Evolutionary conservation across 1,140 invertebrate genomes (phyloP), one percentile per base, ranked within the genome.

Genomic region (Piezodorus guildinii): DNA sequence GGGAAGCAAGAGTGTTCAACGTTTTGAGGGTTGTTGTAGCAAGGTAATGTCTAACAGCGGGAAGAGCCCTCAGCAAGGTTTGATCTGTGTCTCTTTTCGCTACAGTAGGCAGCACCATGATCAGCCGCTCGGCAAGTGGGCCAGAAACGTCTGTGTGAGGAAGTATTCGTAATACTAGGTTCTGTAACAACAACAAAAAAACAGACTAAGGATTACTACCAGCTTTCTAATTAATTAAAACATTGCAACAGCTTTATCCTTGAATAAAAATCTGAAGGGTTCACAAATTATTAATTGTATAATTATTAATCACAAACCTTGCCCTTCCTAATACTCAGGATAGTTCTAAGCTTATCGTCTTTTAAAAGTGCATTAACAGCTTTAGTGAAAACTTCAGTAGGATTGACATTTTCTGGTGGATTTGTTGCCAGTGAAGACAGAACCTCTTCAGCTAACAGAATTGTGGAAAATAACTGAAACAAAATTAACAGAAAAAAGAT

Each of bases 311-410:
- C n/a, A n/a, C 27, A 21, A 62, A 66, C 65, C 51, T 66, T 66
- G 2, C 65, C 65, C 39, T 66, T 66, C 19, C 65, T 34, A 14
- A 66, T 64, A 45, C 59, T 66, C 1, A 66, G 27, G 17, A 66
- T 49, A n/a, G 65, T 27, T 21, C 43, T 63, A 17, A 66, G 60
- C 27, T 66, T 66, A 44, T 66, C 65, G 23, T 66, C 62, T 45
- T 63, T 66, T 6, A 60, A 25, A 19, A 66, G 59, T n/a, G 49
- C 17, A 30, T 44, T 63, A n/a, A 66, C 62, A 23, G 58, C 46
- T 43, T 54, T 63, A 21, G 39, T 30, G 39, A 66, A 66, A n/a
- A 66, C 19, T 19, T 56, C 58, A 25, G 19, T 64, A 54, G 65
- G 62, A 44, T 64, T 51, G 3, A 64, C 39, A 56, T 51, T 43